Evolutionary conservation across 2,797 vertebrate genomes (phyloP).

Genomic region (Sebastes minor): DNA sequence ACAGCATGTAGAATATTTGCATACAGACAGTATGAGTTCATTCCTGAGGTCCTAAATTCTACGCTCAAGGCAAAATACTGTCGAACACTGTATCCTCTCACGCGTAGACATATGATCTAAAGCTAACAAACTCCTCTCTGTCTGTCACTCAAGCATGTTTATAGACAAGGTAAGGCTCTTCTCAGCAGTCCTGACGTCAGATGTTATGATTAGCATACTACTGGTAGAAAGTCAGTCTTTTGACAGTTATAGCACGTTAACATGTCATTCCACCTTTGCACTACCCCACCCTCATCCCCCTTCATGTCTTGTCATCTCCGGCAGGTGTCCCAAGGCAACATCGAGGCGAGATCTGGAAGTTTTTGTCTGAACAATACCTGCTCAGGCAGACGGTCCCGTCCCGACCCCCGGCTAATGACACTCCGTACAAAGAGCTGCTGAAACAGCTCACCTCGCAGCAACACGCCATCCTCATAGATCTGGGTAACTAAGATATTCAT

Average conservation of each 20-base stretch:
- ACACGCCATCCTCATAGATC: constrained; percentile 96
- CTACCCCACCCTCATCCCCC: background rate
- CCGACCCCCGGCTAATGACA: constrained; percentile 85
- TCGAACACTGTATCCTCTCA: background rate
- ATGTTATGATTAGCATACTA: background rate
- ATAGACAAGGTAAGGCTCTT: background rate
- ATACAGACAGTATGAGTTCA: background rate
- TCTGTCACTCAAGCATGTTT: background rate
- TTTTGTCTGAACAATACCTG: constrained; percentile 93
- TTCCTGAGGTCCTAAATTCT: background rate
- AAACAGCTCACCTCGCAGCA: constrained; percentile 96
- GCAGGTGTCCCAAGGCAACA: constrained; percentile 94
- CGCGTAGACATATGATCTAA: background rate
- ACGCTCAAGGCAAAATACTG: background rate
- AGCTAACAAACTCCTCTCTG: background rate
- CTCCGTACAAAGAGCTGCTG: constrained; percentile 93
- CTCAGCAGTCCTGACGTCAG: background rate
- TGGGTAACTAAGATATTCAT: constrained; percentile 83
- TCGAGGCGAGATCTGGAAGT: constrained; percentile 97
- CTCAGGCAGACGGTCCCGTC: constrained; percentile 86
- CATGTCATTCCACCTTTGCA: background rate
- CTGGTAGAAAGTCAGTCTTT: background rate
- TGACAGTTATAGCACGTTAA: background rate
- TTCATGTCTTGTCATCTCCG: background rate
- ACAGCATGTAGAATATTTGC: background rate